Evolutionary conservation across 2,888 invertebrate genomes (phyloP), one percentile per base, ranked within the genome.

Genomic region (Helobdella robusta): DNA sequence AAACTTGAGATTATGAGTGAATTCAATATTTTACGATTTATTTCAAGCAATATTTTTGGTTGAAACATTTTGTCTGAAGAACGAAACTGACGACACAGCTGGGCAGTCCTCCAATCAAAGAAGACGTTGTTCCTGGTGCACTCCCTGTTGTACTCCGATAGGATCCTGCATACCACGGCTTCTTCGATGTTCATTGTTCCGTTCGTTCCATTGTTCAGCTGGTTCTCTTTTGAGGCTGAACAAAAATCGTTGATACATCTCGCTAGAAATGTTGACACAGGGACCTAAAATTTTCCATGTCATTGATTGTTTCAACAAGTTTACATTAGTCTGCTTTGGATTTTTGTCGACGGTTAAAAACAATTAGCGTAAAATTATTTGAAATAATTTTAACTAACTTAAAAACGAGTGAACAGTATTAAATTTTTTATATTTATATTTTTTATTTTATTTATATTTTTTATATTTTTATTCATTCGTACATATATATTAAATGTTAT

Each of bases 201-300:
- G 32, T 28, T 25, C 2, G 4, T 8, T 28, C 28, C 54, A 8
- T n/a, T n/a, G n/a, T n/a, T n/a, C n/a, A n/a, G n/a, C n/a, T n/a
- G n/a, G n/a, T n/a, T n/a, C n/a, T n/a, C n/a, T n/a, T n/a, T n/a
- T n/a, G n/a, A n/a, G n/a, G n/a, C n/a, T n/a, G n/a, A n/a, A n/a
- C 62, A 62, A 50, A 50, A 30, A 6, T 48, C 62, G 23, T 28
- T 62, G 11, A 62, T 48, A n/a, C 62, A 62, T 30, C 48, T 62
- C 50, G 46, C 1, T 32, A 28, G 50, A 4, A 62, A 62, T 18
- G 23, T 30, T 18, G 2, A 28, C 23, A 44, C 60, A 18, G 40
- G n/a, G 25, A 60, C 46, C 60, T 60, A 32, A n/a, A 30, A n/a
- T n/a, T n/a, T n/a, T n/a, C n/a, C n/a, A n/a, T n/a, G n/a, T n/a